A percentile compares a stretch with the other conserved stretches of the same genome.
Conservation (phyloP, 2,113 vertebrate species). For the Aphelocoma coerulescens region DNA sequence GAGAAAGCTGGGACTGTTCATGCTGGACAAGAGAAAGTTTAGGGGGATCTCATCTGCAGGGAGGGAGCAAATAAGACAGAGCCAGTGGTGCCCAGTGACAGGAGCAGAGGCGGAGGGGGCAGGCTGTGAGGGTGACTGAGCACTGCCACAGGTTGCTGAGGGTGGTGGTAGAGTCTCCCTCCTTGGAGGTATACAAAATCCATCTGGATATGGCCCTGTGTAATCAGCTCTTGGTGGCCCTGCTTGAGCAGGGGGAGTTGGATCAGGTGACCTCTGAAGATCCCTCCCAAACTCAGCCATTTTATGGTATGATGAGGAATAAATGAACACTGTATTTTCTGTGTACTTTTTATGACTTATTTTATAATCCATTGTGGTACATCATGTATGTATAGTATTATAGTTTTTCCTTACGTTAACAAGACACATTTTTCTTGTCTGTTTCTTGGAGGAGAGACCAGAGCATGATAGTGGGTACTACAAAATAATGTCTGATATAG, state of each 20-base stretch:
- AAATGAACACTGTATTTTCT: background rate
- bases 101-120: background rate
- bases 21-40: background rate
- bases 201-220: no score
- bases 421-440: background rate
- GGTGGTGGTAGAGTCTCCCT: background rate
- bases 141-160: background rate
- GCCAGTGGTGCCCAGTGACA: background rate
- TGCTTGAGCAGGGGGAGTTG: background rate
- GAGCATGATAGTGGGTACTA: background rate
- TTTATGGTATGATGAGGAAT: background rate
- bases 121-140: rapidly evolving
- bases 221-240: background rate
- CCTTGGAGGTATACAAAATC: background rate
- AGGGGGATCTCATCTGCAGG: background rate
- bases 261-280: background rate
- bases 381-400: background rate
- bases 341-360: background rate
- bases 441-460: background rate
- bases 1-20: background rate
- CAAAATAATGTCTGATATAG: background rate
- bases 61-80: background rate
- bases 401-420: background rate
- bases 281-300: background rate
- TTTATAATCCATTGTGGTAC: background rate